These are phyloP conservation scores for Megaptera novaeangliae DNA, from an alignment of 2,113 vertebrate genomes.

Conservation along the genomic window DNA sequence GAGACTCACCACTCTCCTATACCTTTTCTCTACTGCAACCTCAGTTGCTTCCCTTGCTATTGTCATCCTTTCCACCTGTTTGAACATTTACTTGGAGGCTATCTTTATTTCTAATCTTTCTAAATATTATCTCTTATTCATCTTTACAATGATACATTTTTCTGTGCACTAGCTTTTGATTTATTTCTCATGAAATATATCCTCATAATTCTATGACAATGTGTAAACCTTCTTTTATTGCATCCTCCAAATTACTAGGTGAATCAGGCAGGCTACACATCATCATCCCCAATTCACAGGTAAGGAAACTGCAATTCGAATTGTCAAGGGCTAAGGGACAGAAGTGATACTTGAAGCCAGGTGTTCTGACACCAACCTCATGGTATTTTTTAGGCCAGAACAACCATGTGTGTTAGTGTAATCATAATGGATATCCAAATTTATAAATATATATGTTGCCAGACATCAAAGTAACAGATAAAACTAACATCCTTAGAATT, in stretches of 20 bases:
- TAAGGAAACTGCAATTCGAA: not conserved
- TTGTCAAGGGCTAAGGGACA: not conserved
- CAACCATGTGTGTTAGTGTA: not conserved
- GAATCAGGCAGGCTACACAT: not conserved
- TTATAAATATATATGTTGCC: not conserved
- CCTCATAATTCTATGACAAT: not conserved
- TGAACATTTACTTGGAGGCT: not conserved
- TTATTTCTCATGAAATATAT: not conserved
- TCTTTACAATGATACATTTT: not conserved
- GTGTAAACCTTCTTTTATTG: not conserved
- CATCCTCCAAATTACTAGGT: not conserved
- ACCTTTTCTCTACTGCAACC: not conserved
- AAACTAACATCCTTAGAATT: not conserved
- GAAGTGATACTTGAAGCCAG: not conserved
- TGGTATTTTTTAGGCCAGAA: not conserved
- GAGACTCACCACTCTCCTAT: not conserved
- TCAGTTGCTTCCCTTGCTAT: not conserved
- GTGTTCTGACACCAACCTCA: not conserved
- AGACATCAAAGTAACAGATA: not conserved
- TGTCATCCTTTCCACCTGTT: not conserved
- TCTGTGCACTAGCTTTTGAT: not conserved
- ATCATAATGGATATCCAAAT: not conserved
- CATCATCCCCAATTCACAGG: not conserved
- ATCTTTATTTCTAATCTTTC: not conserved
- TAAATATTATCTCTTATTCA: not conserved